A percentile compares a stretch with the other conserved stretches of the same genome.
Evolutionary conservation across 23 tunicate genomes (phyloP).

Genomic region (Ascidia mentula): DNA sequence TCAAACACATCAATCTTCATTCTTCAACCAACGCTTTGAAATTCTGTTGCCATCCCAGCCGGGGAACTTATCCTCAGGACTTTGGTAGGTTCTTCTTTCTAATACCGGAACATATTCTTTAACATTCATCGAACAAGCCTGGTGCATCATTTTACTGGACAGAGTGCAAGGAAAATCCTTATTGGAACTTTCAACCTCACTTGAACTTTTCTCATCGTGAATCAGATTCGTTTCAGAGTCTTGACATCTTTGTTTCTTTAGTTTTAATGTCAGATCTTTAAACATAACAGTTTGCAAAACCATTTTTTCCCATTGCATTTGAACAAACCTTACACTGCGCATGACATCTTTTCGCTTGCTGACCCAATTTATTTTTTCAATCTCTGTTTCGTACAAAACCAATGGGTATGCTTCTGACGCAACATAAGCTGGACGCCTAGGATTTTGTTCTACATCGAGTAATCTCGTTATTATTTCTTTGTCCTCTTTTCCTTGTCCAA

Average conservation of each 20-base stretch:
- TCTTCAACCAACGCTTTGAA: neutral
- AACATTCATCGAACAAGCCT: neutral
- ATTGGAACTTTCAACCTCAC: neutral
- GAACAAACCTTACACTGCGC: neutral
- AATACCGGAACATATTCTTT: neutral
- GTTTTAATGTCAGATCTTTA: neutral
- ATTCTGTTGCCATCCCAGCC: neutral
- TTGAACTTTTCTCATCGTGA: neutral
- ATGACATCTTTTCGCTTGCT: neutral
- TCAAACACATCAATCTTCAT: no score
- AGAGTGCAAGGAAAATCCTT: neutral
- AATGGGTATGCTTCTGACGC: conserved; percentile 47
- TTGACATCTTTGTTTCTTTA: neutral
- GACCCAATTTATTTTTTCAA: conserved; percentile 45
- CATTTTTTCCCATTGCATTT: neutral
- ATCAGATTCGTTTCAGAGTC: neutral
- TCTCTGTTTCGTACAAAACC: conserved; percentile 40
- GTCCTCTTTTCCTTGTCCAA: conserved; percentile 58
- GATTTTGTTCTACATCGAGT: conserved; percentile 56
- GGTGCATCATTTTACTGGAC: neutral
- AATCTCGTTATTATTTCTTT: conserved; percentile 31
- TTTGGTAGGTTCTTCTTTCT: neutral
- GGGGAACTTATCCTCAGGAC: neutral
- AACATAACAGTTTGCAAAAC: neutral
- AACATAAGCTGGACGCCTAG: conserved; percentile 56